A percentile compares a stretch with the other conserved stretches of the same genome.
Evolutionary conservation across 35 echinoderm and acorn worm species (phyloP).

Genomic region (Patiria miniata): DNA sequence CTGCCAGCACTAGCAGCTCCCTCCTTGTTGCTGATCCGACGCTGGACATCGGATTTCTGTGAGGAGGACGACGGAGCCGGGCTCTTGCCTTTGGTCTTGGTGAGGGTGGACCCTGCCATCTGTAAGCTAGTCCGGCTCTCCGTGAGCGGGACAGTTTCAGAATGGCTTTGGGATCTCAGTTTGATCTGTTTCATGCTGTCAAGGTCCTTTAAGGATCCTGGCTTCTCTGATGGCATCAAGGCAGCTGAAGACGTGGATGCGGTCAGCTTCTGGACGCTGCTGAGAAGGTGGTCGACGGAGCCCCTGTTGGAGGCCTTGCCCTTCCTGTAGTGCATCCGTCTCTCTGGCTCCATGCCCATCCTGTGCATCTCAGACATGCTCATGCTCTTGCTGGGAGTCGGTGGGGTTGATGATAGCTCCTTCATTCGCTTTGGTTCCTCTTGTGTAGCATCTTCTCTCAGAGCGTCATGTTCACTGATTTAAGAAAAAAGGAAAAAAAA

Average conservation of each 20-base stretch:
- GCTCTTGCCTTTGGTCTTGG: neutral
- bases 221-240: neutral
- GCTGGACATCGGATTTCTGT: conserved; percentile 46
- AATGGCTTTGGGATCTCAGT: conserved; percentile 20
- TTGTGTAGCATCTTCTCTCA: neutral
- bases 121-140: conserved; percentile 61
- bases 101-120: conserved; percentile 17
- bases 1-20: conserved; percentile 20
- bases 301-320: conserved; percentile 3
- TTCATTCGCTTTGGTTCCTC: neutral
- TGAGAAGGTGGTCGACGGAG: conserved; percentile 7
- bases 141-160: conserved; percentile 10
- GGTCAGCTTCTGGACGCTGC: conserved; percentile 15
- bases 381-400: neutral
- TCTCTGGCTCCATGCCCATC: neutral
- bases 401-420: neutral
- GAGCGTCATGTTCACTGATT: conserved; percentile 20
- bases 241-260: neutral
- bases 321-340: conserved; percentile 21
- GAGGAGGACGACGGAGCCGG: conserved; percentile 22
- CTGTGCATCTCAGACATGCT: conserved; percentile 27
- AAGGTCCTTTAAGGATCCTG: neutral
- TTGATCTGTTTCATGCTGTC: conserved; percentile 44
- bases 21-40: conserved; percentile 45
- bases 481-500: neutral